Conservation (phyloP, 2,113 vertebrate genomes). For the Lophochroa leadbeateri region DNA sequence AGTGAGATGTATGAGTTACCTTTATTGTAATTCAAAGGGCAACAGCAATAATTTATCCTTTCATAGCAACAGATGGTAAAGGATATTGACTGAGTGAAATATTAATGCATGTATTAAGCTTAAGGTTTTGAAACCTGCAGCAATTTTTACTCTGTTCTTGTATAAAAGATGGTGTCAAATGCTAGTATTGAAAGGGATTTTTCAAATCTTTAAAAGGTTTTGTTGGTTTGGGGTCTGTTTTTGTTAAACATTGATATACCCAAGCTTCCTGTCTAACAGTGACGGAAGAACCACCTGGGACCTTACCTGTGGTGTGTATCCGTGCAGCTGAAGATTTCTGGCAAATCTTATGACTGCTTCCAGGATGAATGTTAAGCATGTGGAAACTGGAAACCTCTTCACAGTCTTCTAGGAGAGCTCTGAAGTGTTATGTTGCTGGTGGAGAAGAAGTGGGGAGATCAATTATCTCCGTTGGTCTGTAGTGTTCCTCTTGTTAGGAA, state of each 20-base stretch:
- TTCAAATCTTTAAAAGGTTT: not conserved
- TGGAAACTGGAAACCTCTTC: not conserved
- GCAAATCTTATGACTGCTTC: not conserved
- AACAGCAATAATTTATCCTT: not conserved
- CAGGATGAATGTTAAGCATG: not conserved
- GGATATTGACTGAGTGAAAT: not conserved
- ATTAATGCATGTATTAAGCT: not conserved
- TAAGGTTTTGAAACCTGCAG: not conserved
- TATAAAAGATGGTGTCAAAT: not conserved
- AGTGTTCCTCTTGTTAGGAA: not conserved
- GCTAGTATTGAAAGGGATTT: not conserved
- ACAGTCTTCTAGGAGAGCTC: not conserved
- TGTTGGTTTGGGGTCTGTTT: not conserved
- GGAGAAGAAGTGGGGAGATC: not conserved
- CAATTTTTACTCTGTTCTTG: not conserved
- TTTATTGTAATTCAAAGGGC: not conserved
- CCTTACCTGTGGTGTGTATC: not conserved
- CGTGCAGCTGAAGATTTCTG: not conserved
- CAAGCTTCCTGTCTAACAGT: not conserved
- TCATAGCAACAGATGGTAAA: not conserved
- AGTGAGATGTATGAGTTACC: not conserved
- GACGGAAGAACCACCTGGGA: not conserved
- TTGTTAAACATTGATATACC: not conserved
- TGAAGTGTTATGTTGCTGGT: not conserved
- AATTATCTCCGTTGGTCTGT: not conserved